These are phyloP conservation scores for Cnemophilus loriae DNA, from an alignment of 2,113 vertebrate genomes.

Conservation along the genomic window DNA sequence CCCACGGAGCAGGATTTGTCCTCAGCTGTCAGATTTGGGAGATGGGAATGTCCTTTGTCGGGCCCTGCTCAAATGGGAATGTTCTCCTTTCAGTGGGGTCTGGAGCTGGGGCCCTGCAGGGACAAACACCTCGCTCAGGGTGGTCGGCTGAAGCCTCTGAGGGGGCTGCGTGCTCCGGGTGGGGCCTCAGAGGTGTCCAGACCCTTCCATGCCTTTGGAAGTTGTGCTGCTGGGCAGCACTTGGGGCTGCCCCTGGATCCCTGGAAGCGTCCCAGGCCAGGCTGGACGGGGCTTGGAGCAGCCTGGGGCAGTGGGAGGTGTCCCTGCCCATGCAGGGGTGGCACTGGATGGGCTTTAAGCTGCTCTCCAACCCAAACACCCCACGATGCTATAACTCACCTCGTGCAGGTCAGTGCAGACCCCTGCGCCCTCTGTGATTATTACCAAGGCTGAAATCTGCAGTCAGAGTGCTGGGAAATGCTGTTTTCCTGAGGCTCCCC, in stretches of 20 bases:
- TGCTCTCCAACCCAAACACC: neutral
- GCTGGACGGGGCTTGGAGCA: neutral
- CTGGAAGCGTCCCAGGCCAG: neutral
- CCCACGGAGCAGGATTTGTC: neutral
- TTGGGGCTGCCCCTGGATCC: neutral
- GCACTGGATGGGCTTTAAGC: neutral
- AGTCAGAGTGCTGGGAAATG: neutral
- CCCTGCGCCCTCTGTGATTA: neutral
- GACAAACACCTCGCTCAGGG: accelerated
- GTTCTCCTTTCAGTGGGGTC: neutral
- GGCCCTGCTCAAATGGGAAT: neutral
- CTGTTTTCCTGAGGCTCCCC: neutral
- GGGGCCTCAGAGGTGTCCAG: neutral
- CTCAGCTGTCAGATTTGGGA: neutral
- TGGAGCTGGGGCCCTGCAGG: neutral
- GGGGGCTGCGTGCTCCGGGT: neutral
- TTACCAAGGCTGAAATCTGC: neutral
- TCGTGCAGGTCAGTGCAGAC: neutral
- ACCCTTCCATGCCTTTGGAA: neutral
- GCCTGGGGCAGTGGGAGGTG: accelerated
- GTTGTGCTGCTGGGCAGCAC: neutral
- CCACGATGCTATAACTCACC: neutral
- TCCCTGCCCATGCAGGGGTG: neutral
- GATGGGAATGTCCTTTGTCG: neutral
- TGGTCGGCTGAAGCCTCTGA: neutral